These are phyloP conservation scores for Gryllus bimaculatus DNA, from an alignment of 1,140 invertebrate genomes.

Conservation along the genomic window DNA sequence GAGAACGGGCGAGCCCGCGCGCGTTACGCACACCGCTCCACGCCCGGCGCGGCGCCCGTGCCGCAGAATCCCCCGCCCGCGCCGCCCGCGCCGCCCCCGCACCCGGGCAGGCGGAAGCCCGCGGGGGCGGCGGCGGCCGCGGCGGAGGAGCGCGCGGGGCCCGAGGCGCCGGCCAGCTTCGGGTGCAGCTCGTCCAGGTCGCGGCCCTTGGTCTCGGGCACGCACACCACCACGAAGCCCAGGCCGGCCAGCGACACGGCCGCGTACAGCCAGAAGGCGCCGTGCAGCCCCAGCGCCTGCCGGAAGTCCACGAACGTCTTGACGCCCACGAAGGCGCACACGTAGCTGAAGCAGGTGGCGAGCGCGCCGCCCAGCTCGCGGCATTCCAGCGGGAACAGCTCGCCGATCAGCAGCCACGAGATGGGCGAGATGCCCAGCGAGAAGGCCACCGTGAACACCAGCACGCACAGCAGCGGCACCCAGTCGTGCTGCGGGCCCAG, in stretches of 20 bases:
- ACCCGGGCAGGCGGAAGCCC: not conserved
- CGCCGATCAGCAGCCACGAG: conserved; percentile 77
- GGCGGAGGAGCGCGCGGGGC: no score
- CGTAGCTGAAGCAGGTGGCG: conserved; percentile 76
- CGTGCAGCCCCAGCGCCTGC: conserved; percentile 60
- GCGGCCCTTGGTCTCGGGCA: conserved; percentile 83
- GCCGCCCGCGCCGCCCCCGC: no score
- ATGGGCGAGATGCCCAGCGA: conserved; percentile 83
- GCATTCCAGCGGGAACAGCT: conserved; percentile 77
- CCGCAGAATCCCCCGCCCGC: not conserved
- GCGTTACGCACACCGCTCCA: not conserved
- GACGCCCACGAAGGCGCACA: conserved; percentile 78
- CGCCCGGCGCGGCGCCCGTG: no score
- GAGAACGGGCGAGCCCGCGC: no score
- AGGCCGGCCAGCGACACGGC: conserved; percentile 71
- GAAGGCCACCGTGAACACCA: conserved; percentile 74
- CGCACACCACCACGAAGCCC: conserved; percentile 71
- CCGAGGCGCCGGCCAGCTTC: not conserved
- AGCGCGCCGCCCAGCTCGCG: conserved; percentile 72
- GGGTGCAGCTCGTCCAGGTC: conserved; percentile 80
- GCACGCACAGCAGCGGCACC: conserved; percentile 70
- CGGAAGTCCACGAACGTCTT: conserved; percentile 80
- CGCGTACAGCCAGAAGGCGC: conserved; percentile 82
- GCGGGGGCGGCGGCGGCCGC: no score
- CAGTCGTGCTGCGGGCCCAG: conserved; percentile 51